Evolutionary conservation across 2,797 vertebrate genomes (phyloP).

Genomic region (Spondyliosoma cantharus): DNA sequence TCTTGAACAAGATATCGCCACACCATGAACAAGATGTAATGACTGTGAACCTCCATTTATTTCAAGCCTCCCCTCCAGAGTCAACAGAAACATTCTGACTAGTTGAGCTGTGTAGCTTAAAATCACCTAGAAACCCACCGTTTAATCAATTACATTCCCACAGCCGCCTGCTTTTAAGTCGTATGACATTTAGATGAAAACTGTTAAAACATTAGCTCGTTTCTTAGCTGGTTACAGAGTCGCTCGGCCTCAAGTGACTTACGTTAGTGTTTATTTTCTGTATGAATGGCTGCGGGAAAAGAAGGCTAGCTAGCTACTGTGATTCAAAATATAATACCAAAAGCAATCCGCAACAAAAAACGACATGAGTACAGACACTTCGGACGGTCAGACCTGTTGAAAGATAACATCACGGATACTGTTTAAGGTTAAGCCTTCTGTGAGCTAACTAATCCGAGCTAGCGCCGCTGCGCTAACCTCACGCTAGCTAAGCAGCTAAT

Average conservation of each 20-base stretch:
- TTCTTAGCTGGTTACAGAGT: not conserved
- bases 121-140: not conserved
- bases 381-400: not conserved
- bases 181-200: not conserved
- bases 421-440: slow-evolving; percentile 7
- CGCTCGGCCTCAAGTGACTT: slow-evolving; percentile 11
- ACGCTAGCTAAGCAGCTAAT: slow-evolving; percentile 68
- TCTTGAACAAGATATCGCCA: not conserved
- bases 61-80: not conserved
- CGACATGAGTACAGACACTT: accelerated
- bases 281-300: slow-evolving; percentile 5
- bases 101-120: not conserved
- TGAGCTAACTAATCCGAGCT: slow-evolving; percentile 57
- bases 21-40: too few relatives aligned
- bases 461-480: slow-evolving; percentile 48
- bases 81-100: not conserved
- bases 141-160: not conserved
- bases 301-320: not conserved
- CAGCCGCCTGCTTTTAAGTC: not conserved
- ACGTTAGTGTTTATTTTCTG: not conserved
- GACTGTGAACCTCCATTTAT: not conserved
- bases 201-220: not conserved
- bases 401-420: not conserved
- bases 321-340: not conserved
- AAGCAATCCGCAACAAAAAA: accelerated